These are phyloP conservation scores for Bergia sp. DNA, from an alignment of 92 coral and sea anemone species.

Conservation along the genomic window DNA sequence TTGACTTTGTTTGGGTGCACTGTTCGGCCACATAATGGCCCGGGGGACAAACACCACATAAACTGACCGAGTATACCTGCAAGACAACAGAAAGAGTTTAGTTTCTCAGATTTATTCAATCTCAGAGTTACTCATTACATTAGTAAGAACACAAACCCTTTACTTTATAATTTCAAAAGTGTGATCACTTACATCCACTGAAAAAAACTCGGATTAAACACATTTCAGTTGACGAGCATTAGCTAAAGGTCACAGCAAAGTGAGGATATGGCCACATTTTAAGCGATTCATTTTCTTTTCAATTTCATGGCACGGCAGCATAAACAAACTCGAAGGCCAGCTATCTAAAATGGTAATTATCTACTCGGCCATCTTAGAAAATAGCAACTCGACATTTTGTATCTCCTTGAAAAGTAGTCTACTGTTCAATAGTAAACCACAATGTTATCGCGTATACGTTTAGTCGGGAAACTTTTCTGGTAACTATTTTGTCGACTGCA, in stretches of 20 bases:
- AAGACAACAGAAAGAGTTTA: conserved; percentile 1
- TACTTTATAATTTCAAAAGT: neutral
- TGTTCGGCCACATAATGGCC: neutral
- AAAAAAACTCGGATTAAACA: no score
- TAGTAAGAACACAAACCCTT: neutral
- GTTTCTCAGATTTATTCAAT: neutral
- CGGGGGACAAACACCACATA: conserved; percentile 37
- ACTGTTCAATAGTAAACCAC: no score
- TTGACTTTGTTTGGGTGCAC: neutral
- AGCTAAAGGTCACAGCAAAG: neutral
- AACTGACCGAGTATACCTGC: conserved; percentile 31
- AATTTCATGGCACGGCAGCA: neutral
- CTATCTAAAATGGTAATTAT: no score
- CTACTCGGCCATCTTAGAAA: no score
- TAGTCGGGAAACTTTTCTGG: neutral
- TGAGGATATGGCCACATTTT: neutral
- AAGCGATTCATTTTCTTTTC: neutral
- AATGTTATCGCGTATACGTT: no score
- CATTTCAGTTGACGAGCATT: neutral
- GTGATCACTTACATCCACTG: neutral
- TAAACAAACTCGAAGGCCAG: no score
- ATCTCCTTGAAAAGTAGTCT: no score
- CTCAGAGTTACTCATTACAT: neutral
- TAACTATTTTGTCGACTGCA: neutral
- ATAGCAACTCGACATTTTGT: no score